Base-by-base conservation (phyloP, 2,113 vertebrate genomes). In the Crotalus tigris region DNA sequence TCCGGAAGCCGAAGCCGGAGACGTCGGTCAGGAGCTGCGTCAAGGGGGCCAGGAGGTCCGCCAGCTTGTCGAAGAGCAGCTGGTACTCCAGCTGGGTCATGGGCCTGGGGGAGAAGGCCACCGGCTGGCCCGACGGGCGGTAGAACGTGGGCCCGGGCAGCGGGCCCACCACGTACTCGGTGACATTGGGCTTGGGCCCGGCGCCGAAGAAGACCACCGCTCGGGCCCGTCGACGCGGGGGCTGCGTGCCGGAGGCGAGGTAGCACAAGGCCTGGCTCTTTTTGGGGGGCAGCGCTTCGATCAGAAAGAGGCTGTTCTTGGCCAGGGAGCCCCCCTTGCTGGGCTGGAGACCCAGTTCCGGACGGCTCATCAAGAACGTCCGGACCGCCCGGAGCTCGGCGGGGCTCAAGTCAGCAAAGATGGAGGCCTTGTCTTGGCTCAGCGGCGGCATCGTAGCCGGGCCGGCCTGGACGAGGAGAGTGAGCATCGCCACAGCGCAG, bases 261-360 rank as follows among this genome's bases (percentile, higher is more conserved):
- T 98, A 98, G 33, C 88, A 95, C 90, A 99, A 97, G 9, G 98
- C 98, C 1, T 94, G 94, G 0, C 97, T 96, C 93, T 99, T 99
- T 89, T 86, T 97, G 12, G 99, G 99, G 17, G 98, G 81, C 88
- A 98, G 96, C 87, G 98, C 97, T 95, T 99, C 99, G 2, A 99
- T 98, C 91, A 99, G 97, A 29, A 99, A 97, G 87, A 99, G 97
- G 0, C 96, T 98, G 96, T 99, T 99, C 95, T 98, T 98, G 91
- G 97, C 97, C 49, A 99, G 81, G 4, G 94, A n/a, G 0, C 53
- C 96, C 1, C n/a, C 91, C 0, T 0, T 29, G 23, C 96, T 96
- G 0, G 97, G 49, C 5, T 96, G 95, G 64, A 99, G 97, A 26
- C 92, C 93, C 93, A 99, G 95, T 89, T 98, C 97, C 0, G 96